Evolutionary conservation across 2,797 vertebrate genomes (phyloP), one percentile per base, ranked within the genome.

Genomic region (Acrossocheilus fasciatus): DNA sequence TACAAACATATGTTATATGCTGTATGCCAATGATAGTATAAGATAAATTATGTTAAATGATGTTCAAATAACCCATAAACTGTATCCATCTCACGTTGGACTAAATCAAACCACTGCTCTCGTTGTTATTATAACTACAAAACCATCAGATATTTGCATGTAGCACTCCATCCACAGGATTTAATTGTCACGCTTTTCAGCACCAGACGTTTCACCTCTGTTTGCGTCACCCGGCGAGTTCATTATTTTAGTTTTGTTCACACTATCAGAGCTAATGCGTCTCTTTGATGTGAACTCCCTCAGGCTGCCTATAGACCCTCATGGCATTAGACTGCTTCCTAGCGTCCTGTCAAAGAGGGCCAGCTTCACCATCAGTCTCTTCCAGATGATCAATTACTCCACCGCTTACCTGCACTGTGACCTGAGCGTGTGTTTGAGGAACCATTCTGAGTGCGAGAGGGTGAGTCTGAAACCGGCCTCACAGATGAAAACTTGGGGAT

Each of bases 301-400:
- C 82, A 93, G 92, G 91, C 92, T 93, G 88, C 91, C 92, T 10
- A 50, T 78, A 43, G 90, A 92, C 47, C 93, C 95, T 84, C 87
- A 84, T 0, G 93, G 95, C 89, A 94, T 95, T 91, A 91, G 90
- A 41, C 82, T 93, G 83, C 92, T 94, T 90, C 92, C 93, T 86
- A 93, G 89, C 30, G 81, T 87, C 54, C 57, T 94, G 91, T 91
- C 95, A 92, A 88, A 92, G 73, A 89, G 86, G 81, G 90, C 93
- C 89, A 94, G 94, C 91, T 95, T 96, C 92, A 93, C 93, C 92
- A 95, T 96, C 94, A 95, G 93, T 94, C 96, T 96, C 88, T 95
- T 96, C 91, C 95, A 95, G 92, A 95, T 96, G 96, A 95, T 97
- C 93, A 96, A 97, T 93, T 95, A 94, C 92, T 94, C 95, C 0